Base-by-base conservation (phyloP, 2,797 vertebrate genomes). In the Pseudocheirus occidentalis region DNA sequence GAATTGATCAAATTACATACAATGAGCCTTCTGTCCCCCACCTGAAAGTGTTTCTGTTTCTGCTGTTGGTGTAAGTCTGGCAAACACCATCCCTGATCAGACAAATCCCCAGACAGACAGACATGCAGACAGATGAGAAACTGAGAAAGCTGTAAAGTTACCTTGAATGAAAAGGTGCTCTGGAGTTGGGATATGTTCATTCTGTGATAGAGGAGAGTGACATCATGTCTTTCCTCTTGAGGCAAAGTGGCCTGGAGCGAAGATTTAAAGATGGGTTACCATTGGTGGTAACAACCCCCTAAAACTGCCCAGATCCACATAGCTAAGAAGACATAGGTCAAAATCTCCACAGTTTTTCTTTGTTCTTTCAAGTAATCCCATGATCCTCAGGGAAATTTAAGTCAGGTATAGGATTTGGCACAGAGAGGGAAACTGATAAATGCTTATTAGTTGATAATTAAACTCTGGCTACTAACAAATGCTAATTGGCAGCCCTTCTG, bases 161-260 rank as follows among this genome's bases (percentile, higher is more conserved):
- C 99, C 12, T 99, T 99, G 95, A 99, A 96, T 40, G 95, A 91
- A 97, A 99, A 99, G 89, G 98, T 99, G 94, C 98, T 98, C 98
- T 99, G 99, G 7, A 99, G 98, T 92, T 99, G 99, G 6, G 94
- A 96, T 50, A 99, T 98, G 50, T 98, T 99, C 99, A 99, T 99
- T 98, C 99, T 99, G 98, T 99, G 99, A 98, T 99, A 99, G 58
- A 99, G 98, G 94, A 99, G 90, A 0, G 99, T 99, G 94, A 99
- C 99, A 53, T 99, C 99, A 0, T 99, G 99, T 40, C 99, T 99
- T 90, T 99, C 99, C 96, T 99, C 99, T 93, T 98, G 99, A 9
- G 99, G 99, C 21, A 98, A 99, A 0, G 99, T 99, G 97, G 99
- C 99, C 99, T 99, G 98, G 94, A 89, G 81, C 6, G 0, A 62